Evolutionary conservation across 2,797 vertebrate genomes (phyloP), one percentile per base, ranked within the genome.

Genomic region (Tympanoctomys barrerae): DNA sequence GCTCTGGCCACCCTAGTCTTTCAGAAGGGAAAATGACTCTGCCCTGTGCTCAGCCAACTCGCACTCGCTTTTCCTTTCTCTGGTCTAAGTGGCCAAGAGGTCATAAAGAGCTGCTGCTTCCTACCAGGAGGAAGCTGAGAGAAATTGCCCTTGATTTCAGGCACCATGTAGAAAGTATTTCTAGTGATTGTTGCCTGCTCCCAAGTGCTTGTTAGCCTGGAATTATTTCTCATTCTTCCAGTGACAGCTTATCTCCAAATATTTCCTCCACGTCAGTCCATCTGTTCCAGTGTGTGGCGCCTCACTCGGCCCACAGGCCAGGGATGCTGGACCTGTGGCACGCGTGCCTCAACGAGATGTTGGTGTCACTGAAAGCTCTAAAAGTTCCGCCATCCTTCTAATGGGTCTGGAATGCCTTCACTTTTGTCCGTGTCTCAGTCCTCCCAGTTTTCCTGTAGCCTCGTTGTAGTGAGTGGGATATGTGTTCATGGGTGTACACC

Each of bases 61-160:
- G 4, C 13, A 28, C 54, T 49, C 49, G 8, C 18, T 90, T 84
- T 57, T 31, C 39, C 64, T 54, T 78, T 73, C 39, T 89, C 59
- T 96, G 64, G 66, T 39, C 86, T 87, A 31, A 96, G 86, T 52
- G 89, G 81, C 31, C 46, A n/a, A 26, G 26, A 66, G 10, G 7
- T 75, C 52, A 24, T 28, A 46, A 28, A 28, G 42, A 75, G 26
- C 82, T 92, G 59, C 68, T 61, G 22, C 81, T 31, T 91, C 66
- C 86, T 73, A 4, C 26, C 14, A 36, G 0, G 7, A 93, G 81
- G 90, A 87, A 96, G 68, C 80, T 3, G 11, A 26, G 82, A 79
- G n/a, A 14, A n/a, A 49, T 70, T 39, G 77, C 61, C 73, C 89
- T 84, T 79, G 91, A 68, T 87, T 93, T 90, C 68, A 46, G 93